A percentile compares a stretch with the other conserved stretches of the same genome.
phyloP scores from a whole-genome alignment of 1,140 invertebrate genomes.

The Parapsyche elsis region DNA sequence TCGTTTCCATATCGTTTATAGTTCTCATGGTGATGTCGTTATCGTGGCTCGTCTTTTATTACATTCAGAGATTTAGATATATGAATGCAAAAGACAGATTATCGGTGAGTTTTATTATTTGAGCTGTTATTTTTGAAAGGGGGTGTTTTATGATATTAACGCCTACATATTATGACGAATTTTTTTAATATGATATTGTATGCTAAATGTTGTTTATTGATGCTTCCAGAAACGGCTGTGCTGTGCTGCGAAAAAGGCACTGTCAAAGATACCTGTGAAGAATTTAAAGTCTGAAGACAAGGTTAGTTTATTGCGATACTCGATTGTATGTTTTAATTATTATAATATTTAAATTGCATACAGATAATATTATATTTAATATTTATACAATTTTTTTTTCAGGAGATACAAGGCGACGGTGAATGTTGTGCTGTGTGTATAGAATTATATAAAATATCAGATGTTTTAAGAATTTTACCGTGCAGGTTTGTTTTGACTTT shows the following conservation, averaged over 20 bases:
- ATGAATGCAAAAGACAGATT: constrained; percentile 89
- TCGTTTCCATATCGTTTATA: constrained; percentile 95
- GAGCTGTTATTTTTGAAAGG: too few relatives aligned
- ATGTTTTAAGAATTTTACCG: constrained; percentile 85
- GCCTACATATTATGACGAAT: background rate
- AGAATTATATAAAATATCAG: constrained; percentile 86
- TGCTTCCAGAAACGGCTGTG: constrained; percentile 81
- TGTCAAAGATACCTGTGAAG: constrained; percentile 90
- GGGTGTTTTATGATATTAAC: background rate
- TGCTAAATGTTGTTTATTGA: background rate
- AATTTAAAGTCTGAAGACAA: constrained; percentile 85
- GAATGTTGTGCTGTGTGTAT: constrained; percentile 95
- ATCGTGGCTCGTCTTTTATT: constrained; percentile 95
- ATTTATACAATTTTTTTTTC: constrained; percentile 57
- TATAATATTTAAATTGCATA: background rate
- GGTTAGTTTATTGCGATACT: constrained; percentile 63
- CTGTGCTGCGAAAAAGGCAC: constrained; percentile 89
- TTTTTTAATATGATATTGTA: background rate
- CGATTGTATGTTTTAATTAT: background rate
- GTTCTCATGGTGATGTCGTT: constrained; percentile 93
- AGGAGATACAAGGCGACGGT: constrained; percentile 82
- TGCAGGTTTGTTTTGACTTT: constrained; percentile 78
- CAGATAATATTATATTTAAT: background rate
- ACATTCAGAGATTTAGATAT: constrained; percentile 91
- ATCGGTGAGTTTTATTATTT: constrained; percentile 72